Base-by-base conservation (phyloP, 37 sponge, comb jelly and placozoan genomes). In the Haliclona indistincta region DNA sequence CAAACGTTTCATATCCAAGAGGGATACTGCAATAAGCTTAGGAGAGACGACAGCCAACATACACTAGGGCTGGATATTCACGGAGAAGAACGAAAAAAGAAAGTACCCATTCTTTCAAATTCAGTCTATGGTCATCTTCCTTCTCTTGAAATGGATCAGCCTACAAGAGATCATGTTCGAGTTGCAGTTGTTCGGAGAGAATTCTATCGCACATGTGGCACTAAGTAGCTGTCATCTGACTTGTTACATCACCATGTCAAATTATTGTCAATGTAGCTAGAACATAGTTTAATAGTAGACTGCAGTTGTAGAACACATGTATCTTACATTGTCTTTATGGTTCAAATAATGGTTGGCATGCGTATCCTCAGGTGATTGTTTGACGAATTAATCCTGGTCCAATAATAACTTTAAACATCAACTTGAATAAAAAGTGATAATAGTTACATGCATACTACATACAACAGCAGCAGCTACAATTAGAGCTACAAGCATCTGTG, bases 31-130 rank as follows among this genome's bases (percentile, higher is more conserved):
- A 43, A 68, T 39, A 94, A 91, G 60, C 83, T 88, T 43, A 85
- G 95, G 70, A 66, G 98, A 73, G 98, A 94, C 39, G 98, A 97
- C 55, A 64, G 82, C 52, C 58, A 88, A 37, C 93, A 97, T 73
- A 94, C 87, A 22, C 88, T 79, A 38, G 86, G 93, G 0, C 80
- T 97, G 62, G 69, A 93, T 23, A 77, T 91, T 11, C 64, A 88
- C 39, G 69, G 63, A 1, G 97, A 95, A 64, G 96, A 95, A 61
- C 40, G 11, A 17, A 20, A 11, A 1, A 96, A 87, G 61, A 10
- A 40, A 15, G 94, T 96, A 0, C 97, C 97, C 29, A 45, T 84
- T 29, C 82, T 96, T 30, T 79, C 95, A 10, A 87, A 84, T 38
- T 94, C 95, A 23, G 84, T 80, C 23, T 97, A 97, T 77, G 97